Conservation (phyloP, 2,113 vertebrate genomes). For the Bos javanicus region DNA sequence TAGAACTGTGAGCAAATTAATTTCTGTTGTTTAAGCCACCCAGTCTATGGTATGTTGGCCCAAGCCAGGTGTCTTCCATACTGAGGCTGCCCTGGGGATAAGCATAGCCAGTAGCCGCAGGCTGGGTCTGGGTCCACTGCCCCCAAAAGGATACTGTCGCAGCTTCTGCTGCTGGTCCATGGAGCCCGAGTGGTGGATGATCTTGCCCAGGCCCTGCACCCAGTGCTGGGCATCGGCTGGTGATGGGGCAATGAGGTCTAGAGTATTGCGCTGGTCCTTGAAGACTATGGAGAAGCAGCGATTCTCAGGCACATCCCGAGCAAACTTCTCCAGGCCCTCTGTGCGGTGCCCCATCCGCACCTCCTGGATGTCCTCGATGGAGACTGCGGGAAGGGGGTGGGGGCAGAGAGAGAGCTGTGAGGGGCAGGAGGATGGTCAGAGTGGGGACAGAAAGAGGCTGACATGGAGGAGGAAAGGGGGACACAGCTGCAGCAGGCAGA, state of each 20-base stretch:
- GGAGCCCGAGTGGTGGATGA: constrained; percentile 85
- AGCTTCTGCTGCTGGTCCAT: constrained; percentile 90
- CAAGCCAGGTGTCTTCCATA: background rate
- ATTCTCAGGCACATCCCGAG: constrained; percentile 80
- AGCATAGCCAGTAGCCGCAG: background rate
- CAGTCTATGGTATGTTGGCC: background rate
- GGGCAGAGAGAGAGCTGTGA: background rate
- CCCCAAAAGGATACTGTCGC: constrained; percentile 93
- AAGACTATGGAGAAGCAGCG: constrained; percentile 96
- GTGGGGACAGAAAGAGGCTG: fast-evolving
- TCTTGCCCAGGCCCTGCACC: constrained; percentile 87
- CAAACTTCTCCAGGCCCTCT: constrained; percentile 91
- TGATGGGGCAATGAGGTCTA: constrained; percentile 89
- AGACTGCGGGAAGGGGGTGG: constrained; percentile 80
- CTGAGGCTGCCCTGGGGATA: background rate
- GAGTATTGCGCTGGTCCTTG: constrained; percentile 88
- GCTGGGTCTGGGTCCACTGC: background rate
- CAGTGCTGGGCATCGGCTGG: constrained; percentile 84
- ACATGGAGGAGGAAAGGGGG: background rate
- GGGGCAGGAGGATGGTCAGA: background rate
- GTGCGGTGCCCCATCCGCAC: constrained; percentile 92
- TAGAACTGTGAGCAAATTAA: background rate
- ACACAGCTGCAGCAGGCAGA: background rate
- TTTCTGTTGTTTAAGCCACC: background rate
- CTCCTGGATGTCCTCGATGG: constrained; percentile 92